These are phyloP conservation scores for Podotricha telesiphe DNA, from an alignment of 2,888 invertebrate genomes.

Conservation along the genomic window DNA sequence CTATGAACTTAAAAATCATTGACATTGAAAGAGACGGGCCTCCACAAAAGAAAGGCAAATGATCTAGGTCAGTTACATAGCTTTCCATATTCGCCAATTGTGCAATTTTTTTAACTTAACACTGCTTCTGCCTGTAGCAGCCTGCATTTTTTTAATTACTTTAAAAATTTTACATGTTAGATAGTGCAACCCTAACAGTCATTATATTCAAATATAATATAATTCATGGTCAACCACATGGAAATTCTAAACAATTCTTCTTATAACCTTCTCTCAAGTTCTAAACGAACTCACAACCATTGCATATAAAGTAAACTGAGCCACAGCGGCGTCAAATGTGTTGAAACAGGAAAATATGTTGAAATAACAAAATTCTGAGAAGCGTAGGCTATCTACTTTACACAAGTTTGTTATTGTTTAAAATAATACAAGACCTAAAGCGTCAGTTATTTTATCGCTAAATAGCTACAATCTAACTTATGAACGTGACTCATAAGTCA, in stretches of 20 bases:
- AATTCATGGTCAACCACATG: too few relatives aligned
- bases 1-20: slow-evolving; percentile 12
- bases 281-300: background rate
- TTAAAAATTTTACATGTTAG: too few relatives aligned
- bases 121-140: background rate
- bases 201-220: too few relatives aligned
- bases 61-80: slow-evolving; percentile 28
- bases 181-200: too few relatives aligned
- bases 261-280: background rate
- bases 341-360: slow-evolving; percentile 25
- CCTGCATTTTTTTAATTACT: too few relatives aligned
- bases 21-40: slow-evolving; percentile 13
- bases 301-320: background rate
- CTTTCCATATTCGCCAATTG: slow-evolving; percentile 11
- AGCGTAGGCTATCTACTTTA: slow-evolving; percentile 6
- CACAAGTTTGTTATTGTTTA: slow-evolving; percentile 11
- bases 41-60: slow-evolving; percentile 24
- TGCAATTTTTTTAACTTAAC: background rate
- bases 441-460: background rate
- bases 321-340: background rate
- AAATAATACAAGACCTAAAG: background rate
- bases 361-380: slow-evolving; percentile 17
- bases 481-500: slow-evolving; percentile 34
- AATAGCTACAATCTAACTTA: slow-evolving; percentile 20
- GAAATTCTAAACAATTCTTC: background rate